Percentiles rank a stretch among this genome's conserved stretches.
Evolutionary conservation across 2,888 invertebrate species (phyloP).

Genomic region (Lochmaea capreae): DNA sequence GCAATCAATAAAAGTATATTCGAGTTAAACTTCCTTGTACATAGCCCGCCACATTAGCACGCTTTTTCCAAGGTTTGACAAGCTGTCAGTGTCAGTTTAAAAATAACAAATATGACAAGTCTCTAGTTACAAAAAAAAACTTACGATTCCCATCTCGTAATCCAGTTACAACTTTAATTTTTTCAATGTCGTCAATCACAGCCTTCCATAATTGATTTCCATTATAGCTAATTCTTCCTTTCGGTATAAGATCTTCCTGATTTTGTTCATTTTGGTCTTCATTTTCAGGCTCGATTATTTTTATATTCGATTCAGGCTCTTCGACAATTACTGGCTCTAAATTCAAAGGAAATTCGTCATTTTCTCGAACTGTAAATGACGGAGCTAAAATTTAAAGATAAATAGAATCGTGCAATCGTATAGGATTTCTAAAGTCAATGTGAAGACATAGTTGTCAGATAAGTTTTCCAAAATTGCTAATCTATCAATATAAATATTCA

Average conservation of each 20-base stretch:
- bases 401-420: too few relatives aligned
- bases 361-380: constrained; percentile 5
- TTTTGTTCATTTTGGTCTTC: constrained; percentile 23
- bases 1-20: too few relatives aligned
- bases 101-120: too few relatives aligned
- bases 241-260: constrained; percentile 21
- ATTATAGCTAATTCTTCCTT: constrained; percentile 71
- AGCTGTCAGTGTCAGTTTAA: too few relatives aligned
- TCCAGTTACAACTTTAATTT: constrained; percentile 67
- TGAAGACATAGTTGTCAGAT: too few relatives aligned
- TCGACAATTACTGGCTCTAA: constrained; percentile 33
- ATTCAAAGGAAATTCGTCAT: constrained; percentile 8
- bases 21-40: too few relatives aligned
- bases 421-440: too few relatives aligned
- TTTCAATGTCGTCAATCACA: constrained; percentile 67
- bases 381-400: constrained; percentile 22
- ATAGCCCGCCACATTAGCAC: too few relatives aligned
- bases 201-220: constrained; percentile 85
- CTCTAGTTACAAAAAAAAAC: constrained; percentile 37
- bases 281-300: constrained; percentile 6
- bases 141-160: constrained; percentile 72
- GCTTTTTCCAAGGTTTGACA: too few relatives aligned
- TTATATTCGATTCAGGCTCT: constrained; percentile 27
- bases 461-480: too few relatives aligned
- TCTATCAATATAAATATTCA: too few relatives aligned